Conservation (phyloP, 1,140 invertebrate genomes). For the Zelostemma sp. region DNA sequence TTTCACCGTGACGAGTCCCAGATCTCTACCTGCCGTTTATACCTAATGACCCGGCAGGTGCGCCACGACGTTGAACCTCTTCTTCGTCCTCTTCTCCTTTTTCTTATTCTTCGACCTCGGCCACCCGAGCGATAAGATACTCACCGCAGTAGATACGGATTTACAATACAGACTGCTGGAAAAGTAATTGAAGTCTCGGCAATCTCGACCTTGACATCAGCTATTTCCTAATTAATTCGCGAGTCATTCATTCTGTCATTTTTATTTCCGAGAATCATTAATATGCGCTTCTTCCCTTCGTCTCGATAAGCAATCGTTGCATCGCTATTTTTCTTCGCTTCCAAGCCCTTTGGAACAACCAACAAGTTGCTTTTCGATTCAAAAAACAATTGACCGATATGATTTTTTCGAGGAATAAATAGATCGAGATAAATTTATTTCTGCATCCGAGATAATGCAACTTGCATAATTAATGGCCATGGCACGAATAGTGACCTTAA, state of each 20-base stretch:
- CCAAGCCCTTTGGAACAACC: too few relatives aligned
- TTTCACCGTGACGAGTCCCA: constrained; percentile 40
- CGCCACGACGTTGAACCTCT: constrained; percentile 49
- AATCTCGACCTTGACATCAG: constrained; percentile 38
- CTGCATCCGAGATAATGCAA: background rate
- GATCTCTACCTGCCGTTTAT: constrained; percentile 61
- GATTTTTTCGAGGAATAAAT: too few relatives aligned
- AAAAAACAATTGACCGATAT: too few relatives aligned
- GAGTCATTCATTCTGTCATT: constrained; percentile 36
- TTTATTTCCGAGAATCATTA: background rate
- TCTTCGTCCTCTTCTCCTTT: constrained; percentile 30
- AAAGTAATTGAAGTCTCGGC: constrained; percentile 44
- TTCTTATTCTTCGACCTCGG: constrained; percentile 31
- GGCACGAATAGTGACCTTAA: background rate
- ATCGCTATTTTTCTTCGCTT: too few relatives aligned
- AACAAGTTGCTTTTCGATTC: too few relatives aligned
- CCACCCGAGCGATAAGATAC: constrained; percentile 49
- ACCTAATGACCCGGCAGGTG: constrained; percentile 70
- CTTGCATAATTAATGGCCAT: background rate
- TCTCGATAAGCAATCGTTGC: too few relatives aligned
- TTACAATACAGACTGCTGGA: constrained; percentile 40
- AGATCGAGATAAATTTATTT: background rate
- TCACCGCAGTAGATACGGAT: constrained; percentile 37
- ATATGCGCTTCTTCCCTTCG: background rate
- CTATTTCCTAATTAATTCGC: constrained; percentile 41